These are phyloP conservation scores for Oncorhynchus clarkii DNA, from an alignment of 2,113 vertebrate genomes.

Conservation along the genomic window DNA sequence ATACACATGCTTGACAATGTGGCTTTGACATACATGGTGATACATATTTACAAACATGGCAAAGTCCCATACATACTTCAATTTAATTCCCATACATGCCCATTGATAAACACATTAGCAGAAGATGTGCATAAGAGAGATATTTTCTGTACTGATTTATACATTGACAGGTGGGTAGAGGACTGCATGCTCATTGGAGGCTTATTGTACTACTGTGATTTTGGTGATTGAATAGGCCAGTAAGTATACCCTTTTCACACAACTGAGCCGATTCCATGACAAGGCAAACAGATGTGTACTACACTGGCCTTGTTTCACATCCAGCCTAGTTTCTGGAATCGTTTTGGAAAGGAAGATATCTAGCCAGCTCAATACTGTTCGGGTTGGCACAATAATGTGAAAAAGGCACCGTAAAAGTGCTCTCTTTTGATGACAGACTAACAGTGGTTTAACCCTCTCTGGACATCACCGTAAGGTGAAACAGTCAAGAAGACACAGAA, in stretches of 20 bases:
- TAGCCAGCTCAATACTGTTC: no score
- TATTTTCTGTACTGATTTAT: constrained; percentile 23
- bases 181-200: constrained; percentile 43
- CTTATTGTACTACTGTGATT: constrained; percentile 8
- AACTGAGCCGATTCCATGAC: not conserved
- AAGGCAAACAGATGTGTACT: no score
- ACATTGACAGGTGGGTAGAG: constrained; percentile 17
- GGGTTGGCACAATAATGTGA: no score
- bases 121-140: constrained; percentile 33
- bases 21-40: constrained; percentile 44
- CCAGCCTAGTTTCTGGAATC: no score
- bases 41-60: constrained; percentile 26
- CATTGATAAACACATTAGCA: constrained; percentile 36
- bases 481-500: constrained; percentile 53
- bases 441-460: constrained; percentile 43
- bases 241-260: constrained; percentile 1
- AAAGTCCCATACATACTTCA: constrained; percentile 23
- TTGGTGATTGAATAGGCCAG: constrained; percentile 12
- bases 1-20: constrained; percentile 57
- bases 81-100: constrained; percentile 24
- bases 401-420: constrained; percentile 43
- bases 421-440: constrained; percentile 34
- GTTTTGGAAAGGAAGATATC: no score
- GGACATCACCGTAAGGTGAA: constrained; percentile 40
- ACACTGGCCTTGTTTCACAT: no score